Evolutionary conservation across 1,140 invertebrate species (phyloP), one percentile per base, ranked within the genome.

Genomic region (Notospermus geniculatus): DNA sequence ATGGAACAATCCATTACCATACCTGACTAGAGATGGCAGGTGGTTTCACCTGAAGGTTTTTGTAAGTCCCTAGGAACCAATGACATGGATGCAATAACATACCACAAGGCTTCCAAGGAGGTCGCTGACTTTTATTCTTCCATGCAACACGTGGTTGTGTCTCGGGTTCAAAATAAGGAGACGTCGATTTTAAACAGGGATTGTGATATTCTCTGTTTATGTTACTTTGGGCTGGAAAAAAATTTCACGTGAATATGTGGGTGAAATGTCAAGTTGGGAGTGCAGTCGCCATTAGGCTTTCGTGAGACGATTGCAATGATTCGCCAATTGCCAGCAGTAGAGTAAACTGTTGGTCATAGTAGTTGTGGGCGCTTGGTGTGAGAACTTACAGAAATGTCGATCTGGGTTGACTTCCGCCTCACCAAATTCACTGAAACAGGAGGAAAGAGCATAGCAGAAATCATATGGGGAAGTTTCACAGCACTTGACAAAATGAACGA

Each of bases 21-120:
- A n/a, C n/a, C n/a, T n/a, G n/a, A n/a, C n/a, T n/a, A n/a, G n/a
- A n/a, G n/a, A n/a, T n/a, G n/a, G n/a, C n/a, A n/a, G n/a, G n/a
- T n/a, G n/a, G n/a, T n/a, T n/a, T n/a, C n/a, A n/a, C n/a, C n/a
- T n/a, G n/a, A n/a, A n/a, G n/a, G n/a, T n/a, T n/a, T n/a, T n/a
- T n/a, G n/a, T n/a, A n/a, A n/a, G n/a, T n/a, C 54, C 4, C 25
- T 23, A 54, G 54, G 29, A 54, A 36, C 23, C 23, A 57, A 30
- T 19, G 41, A 29, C 13, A 29, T 30, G 4, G 23, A 25, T 46
- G 15, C 36, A 4, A 36, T 4, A 19, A 66, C 62, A 62, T 19
- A 71, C 69, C 59, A 43, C 59, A 59, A 63, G 64, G 68, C 29
- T 23, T 65, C 22, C 56, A 29, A 9, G 66, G 64, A 17, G 66